Evolutionary conservation across 2,797 vertebrate genomes (phyloP), one percentile per base, ranked within the genome.

Genomic region (Tapera naevia): DNA sequence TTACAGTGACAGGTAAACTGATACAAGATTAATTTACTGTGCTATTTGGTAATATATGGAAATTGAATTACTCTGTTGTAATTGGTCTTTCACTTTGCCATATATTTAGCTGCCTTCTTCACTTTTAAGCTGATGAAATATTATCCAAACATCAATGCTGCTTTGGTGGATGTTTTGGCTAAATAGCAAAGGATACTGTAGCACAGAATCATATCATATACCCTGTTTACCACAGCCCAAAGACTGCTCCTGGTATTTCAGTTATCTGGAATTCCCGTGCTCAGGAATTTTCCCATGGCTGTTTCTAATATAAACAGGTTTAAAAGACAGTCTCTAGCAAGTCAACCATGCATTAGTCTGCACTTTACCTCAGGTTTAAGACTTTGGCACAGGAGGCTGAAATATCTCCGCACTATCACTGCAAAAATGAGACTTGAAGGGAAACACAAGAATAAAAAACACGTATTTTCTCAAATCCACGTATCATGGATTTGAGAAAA

Each of bases 251-350:
- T 91, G 96, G 91, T 92, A 97, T 97, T 95, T 90, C 87, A 97
- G 86, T 83, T 94, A 95, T 94, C 54, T 87, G 83, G 69, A 91
- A 93, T 86, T 94, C 53, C 86, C 88, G 80, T 35, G 46, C 72
- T 88, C 60, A 92, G 86, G 93, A 95, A 96, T 97, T 96, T 97
- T 96, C 94, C 93, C 95, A 95, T 95, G 87, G 70, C 75, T 91
- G 86, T 70, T 96, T 84, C 76, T 70, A 78, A 79, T n/a, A 86
- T 41, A 33, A 58, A 74, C 66, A 57, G 43, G 6, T 93, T 94
- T 84, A 69, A 89, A 89, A 91, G 51, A n/a, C 8, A 51, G 51
- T 37, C 70, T 81, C 75, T 7, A 84, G 58, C 37, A 80, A 89
- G 51, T 16, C 33, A 33, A 23, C n/a, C 24, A 5, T 19, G 58